Percentiles rank a stretch among this genome's conserved stretches.
Conservation (phyloP, 2,797 vertebrate species). For the Onychomys torridus region DNA sequence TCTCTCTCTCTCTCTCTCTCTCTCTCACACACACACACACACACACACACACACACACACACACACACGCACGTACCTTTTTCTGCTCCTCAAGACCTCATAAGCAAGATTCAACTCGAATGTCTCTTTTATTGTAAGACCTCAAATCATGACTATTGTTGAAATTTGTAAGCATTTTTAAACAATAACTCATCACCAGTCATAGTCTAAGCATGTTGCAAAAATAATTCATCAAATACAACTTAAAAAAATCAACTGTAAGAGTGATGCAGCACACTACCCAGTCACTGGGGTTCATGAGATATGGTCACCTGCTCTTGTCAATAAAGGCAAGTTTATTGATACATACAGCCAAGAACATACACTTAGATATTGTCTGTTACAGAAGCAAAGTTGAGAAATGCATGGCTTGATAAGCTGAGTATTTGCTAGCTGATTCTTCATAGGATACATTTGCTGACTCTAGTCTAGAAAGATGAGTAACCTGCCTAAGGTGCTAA, state of each 20-base stretch:
- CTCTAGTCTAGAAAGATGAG: constrained; percentile 20
- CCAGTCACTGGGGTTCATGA: neutral
- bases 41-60: no score
- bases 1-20: no score
- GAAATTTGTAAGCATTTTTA: constrained; percentile 18
- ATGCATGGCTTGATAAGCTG: neutral
- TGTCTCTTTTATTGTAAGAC: constrained; percentile 44
- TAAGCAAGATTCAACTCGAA: neutral
- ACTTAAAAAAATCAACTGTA: constrained; percentile 18
- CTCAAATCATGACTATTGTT: constrained; percentile 28
- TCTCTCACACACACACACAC: neutral
- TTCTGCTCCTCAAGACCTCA: neutral
- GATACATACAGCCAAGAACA: neutral
- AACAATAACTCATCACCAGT: constrained; percentile 15
- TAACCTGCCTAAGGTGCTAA: neutral
- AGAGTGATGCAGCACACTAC: neutral
- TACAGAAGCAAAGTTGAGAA: neutral
- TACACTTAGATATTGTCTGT: constrained; percentile 24
- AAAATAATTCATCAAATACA: constrained; percentile 12
- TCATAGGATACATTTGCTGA: neutral
- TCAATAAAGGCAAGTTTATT: constrained; percentile 46
- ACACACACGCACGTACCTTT: neutral
- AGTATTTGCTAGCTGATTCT: neutral
- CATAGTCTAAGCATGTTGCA: neutral
- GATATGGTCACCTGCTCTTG: neutral